Evolutionary conservation across 2,797 vertebrate species (phyloP).

Genomic region (Syndactyla subalaris): DNA sequence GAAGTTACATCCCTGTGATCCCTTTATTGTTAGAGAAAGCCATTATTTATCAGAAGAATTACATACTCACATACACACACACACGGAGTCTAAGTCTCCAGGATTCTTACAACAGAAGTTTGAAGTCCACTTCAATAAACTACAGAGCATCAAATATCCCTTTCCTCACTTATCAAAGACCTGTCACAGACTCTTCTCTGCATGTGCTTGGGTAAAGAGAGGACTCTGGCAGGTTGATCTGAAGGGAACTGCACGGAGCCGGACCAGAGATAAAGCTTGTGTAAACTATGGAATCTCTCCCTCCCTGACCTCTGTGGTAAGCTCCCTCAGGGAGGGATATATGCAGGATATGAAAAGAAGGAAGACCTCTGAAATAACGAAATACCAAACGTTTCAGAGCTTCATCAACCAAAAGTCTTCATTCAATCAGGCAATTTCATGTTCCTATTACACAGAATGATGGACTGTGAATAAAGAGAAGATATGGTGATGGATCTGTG

Average conservation of each 20-base stretch:
- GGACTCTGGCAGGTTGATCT: background rate
- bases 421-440: background rate
- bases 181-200: background rate
- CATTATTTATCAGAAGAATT: background rate
- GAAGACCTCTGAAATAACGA: background rate
- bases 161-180: background rate
- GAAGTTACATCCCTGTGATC: background rate
- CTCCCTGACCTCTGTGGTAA: background rate
- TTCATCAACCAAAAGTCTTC: background rate
- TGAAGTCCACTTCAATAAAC: background rate
- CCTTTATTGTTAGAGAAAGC: background rate
- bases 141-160: background rate
- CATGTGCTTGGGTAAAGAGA: background rate
- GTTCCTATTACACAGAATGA: background rate
- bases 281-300: background rate
- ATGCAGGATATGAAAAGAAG: background rate
- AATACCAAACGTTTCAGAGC: background rate
- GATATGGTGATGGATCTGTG: background rate
- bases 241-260: background rate
- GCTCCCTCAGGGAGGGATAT: background rate
- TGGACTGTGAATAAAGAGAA: background rate
- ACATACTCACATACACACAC: background rate
- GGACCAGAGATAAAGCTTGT: background rate
- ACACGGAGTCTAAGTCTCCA: background rate
- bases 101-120: background rate